These are phyloP conservation scores for Ridgeia piscesae DNA, from an alignment of 1,140 invertebrate genomes.

Conservation along the genomic window DNA sequence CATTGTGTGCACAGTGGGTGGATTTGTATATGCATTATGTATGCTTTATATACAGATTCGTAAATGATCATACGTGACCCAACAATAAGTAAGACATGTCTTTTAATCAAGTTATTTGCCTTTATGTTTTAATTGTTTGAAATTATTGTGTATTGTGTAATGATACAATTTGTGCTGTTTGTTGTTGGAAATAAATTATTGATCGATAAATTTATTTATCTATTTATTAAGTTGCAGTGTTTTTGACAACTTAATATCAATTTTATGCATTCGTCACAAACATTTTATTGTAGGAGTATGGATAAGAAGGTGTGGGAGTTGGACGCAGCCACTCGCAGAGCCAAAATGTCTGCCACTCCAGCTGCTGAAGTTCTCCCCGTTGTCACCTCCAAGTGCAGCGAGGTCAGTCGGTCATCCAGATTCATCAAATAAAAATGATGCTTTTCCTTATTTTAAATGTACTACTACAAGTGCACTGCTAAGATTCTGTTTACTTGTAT, in stretches of 20 bases:
- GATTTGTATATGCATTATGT: too few relatives aligned
- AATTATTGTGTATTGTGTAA: too few relatives aligned
- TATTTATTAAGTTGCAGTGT: neutral
- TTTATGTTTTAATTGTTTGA: too few relatives aligned
- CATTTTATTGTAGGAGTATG: conserved; percentile 2
- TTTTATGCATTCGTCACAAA: neutral
- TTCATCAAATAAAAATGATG: neutral
- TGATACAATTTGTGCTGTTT: too few relatives aligned
- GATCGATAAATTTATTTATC: too few relatives aligned
- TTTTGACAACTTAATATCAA: neutral
- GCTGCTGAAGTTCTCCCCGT: conserved; percentile 43
- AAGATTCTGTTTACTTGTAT: neutral
- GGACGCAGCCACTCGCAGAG: conserved; percentile 44
- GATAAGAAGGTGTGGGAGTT: conserved; percentile 47
- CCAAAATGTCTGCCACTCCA: conserved; percentile 40
- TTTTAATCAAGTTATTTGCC: too few relatives aligned
- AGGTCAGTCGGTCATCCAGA: conserved; percentile 36
- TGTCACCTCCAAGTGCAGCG: conserved; percentile 49
- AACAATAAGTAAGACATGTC: too few relatives aligned
- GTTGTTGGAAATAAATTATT: too few relatives aligned
- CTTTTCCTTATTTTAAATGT: neutral
- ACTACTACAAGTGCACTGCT: neutral
- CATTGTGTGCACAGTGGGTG: conserved; percentile 1
- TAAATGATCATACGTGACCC: too few relatives aligned
- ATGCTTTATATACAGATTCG: too few relatives aligned